Percentiles rank a stretch among this genome's conserved stretches.
These are phyloP conservation scores for Ariolimax columbianus DNA, from an alignment of 2,888 invertebrate species.

Conservation along the genomic window DNA sequence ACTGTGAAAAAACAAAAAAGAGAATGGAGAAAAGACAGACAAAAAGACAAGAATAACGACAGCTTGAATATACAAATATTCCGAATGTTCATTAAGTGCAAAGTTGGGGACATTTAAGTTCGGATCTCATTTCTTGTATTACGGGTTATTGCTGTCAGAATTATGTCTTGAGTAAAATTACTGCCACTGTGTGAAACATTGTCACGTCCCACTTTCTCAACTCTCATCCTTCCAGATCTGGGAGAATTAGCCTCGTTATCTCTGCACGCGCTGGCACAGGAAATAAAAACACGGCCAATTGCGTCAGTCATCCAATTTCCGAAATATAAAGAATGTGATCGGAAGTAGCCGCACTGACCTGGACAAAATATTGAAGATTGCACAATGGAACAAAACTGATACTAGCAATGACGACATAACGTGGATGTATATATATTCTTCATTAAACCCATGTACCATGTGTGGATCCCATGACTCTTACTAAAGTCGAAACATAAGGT, in stretches of 20 bases:
- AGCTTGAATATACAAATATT: not conserved
- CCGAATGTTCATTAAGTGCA: not conserved
- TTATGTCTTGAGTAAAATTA: not conserved
- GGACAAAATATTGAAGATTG: not conserved
- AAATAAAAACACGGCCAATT: constrained; percentile 21
- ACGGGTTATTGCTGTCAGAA: not conserved
- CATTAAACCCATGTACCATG: no score
- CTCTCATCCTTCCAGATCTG: not conserved
- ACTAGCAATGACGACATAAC: no score
- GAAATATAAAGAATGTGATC: not conserved
- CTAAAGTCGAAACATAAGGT: no score
- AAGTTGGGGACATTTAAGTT: not conserved
- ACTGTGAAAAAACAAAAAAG: not conserved
- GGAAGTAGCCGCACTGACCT: not conserved
- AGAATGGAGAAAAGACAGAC: not conserved
- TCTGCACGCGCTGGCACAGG: constrained; percentile 18
- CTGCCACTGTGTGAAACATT: not conserved
- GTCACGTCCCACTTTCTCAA: not conserved
- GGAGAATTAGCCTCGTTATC: constrained; percentile 17
- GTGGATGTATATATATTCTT: no score
- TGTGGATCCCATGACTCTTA: no score
- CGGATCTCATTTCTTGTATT: not conserved
- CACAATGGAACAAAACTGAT: not conserved
- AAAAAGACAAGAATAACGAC: not conserved
- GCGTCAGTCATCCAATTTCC: constrained; percentile 17